A percentile compares a stretch with the other conserved stretches of the same genome.
These are phyloP conservation scores for Exaiptasia diaphana DNA, from an alignment of 64 coral and sea anemone genomes.

Conservation along the genomic window DNA sequence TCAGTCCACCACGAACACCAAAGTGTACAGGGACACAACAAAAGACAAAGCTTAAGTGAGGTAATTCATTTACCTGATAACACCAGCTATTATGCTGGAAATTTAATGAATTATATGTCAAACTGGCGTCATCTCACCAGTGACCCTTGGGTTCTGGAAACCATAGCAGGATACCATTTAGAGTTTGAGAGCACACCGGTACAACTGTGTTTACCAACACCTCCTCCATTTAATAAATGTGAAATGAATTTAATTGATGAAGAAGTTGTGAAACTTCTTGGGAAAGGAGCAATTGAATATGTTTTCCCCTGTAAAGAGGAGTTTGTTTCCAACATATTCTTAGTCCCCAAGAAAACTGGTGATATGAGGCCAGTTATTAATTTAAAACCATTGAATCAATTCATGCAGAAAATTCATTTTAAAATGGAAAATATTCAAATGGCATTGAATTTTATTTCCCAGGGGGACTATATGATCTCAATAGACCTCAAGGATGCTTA, in stretches of 20 bases:
- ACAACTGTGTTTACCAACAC: slow-evolving; percentile 7
- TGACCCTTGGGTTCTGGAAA: slow-evolving; percentile 77
- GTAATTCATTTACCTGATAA: slow-evolving; percentile 5
- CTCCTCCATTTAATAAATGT: slow-evolving; percentile 7
- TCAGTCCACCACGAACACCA: background rate
- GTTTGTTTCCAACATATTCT: slow-evolving; percentile 59
- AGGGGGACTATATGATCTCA: slow-evolving; percentile 46
- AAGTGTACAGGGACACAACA: slow-evolving; percentile 6
- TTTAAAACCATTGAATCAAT: slow-evolving; percentile 55
- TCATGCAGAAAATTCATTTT: slow-evolving; percentile 52
- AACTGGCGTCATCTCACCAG: slow-evolving; percentile 64
- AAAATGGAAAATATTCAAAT: slow-evolving; percentile 60
- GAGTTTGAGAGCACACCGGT: slow-evolving; percentile 45
- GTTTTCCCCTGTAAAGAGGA: slow-evolving; percentile 12
- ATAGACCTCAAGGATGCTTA: slow-evolving; percentile 65
- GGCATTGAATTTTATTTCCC: slow-evolving; percentile 36
- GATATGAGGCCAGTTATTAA: slow-evolving; percentile 58
- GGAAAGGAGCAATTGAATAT: slow-evolving; percentile 40
- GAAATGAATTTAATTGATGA: slow-evolving; percentile 44
- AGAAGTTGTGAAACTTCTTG: slow-evolving; percentile 46
- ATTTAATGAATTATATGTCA: slow-evolving; percentile 38
- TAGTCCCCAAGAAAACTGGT: slow-evolving; percentile 54
- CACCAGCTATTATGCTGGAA: slow-evolving; percentile 12
- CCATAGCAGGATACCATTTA: slow-evolving; percentile 66
- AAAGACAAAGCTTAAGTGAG: slow-evolving; percentile 20